These are phyloP conservation scores for Artemisiospiza belli DNA, from an alignment of 2,113 vertebrate species.

Conservation along the genomic window DNA sequence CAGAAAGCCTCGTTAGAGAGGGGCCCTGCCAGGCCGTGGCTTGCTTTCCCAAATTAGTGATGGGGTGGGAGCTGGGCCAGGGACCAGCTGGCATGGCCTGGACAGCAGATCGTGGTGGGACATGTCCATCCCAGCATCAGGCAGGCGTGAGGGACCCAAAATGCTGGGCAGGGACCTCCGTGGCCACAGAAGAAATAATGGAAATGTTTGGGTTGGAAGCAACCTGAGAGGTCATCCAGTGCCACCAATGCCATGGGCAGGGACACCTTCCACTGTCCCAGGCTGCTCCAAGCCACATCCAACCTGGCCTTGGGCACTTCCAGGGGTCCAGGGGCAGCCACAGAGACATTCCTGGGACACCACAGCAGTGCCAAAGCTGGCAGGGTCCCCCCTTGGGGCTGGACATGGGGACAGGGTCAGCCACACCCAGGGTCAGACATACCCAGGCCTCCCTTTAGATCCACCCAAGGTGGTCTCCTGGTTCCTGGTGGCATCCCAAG, in stretches of 20 bases:
- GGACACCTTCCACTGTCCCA: background rate
- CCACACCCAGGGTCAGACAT: no score
- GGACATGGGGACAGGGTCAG: no score
- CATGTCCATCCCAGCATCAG: background rate
- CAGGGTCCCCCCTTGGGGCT: background rate
- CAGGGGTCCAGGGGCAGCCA: background rate
- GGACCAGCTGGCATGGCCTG: background rate
- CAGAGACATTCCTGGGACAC: background rate
- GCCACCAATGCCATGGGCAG: background rate
- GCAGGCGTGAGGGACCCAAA: background rate
- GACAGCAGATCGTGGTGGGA: background rate
- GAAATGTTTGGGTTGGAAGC: background rate
- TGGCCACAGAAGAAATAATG: background rate
- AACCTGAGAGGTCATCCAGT: fast-evolving
- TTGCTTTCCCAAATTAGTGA: slow-evolving; percentile 17
- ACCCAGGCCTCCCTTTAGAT: background rate
- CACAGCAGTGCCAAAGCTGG: background rate
- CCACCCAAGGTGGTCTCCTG: background rate
- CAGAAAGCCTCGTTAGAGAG: background rate
- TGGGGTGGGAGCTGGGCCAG: background rate
- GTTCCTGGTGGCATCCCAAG: background rate
- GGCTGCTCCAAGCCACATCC: background rate
- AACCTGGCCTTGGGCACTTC: background rate
- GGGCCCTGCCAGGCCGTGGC: background rate
- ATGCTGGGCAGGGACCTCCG: background rate